Conservation (phyloP, 1,140 invertebrate genomes). For the Drosophila ercepeae region DNA sequence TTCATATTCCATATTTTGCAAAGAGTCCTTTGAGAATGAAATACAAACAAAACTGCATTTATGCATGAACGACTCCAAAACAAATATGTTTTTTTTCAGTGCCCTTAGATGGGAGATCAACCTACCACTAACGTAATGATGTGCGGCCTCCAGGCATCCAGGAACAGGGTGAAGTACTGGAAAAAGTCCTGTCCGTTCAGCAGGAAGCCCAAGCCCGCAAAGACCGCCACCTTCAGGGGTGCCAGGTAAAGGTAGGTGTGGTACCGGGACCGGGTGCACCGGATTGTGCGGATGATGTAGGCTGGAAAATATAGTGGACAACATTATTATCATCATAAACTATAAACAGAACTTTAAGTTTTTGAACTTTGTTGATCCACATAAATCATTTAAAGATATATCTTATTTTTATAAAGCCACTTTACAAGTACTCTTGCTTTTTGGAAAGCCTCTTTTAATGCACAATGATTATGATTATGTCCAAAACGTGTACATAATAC, state of each 20-base stretch:
- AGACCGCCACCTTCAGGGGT: slow-evolving; percentile 87
- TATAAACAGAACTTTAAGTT: neutral
- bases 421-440: too few species aligned
- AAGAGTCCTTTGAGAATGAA: too few species aligned
- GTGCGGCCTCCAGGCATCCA: slow-evolving; percentile 85
- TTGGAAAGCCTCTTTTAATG: too few species aligned
- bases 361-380: neutral
- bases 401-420: too few species aligned
- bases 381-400: neutral
- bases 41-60: too few species aligned
- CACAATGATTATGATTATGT: too few species aligned
- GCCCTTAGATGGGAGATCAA: neutral
- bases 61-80: too few species aligned
- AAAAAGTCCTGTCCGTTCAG: slow-evolving; percentile 85
- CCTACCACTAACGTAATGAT: slow-evolving; percentile 86
- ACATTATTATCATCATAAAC: neutral
- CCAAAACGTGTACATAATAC: too few species aligned
- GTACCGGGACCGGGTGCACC: slow-evolving; percentile 86
- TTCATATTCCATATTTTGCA: too few species aligned
- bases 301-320: slow-evolving; percentile 29
- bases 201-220: slow-evolving; percentile 86
- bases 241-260: slow-evolving; percentile 89
- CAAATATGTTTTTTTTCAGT: neutral
- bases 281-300: slow-evolving; percentile 67
- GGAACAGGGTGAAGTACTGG: slow-evolving; percentile 85